phyloP scores from a whole-genome alignment of 2,888 invertebrate genomes.

The Carcina quercana region DNA sequence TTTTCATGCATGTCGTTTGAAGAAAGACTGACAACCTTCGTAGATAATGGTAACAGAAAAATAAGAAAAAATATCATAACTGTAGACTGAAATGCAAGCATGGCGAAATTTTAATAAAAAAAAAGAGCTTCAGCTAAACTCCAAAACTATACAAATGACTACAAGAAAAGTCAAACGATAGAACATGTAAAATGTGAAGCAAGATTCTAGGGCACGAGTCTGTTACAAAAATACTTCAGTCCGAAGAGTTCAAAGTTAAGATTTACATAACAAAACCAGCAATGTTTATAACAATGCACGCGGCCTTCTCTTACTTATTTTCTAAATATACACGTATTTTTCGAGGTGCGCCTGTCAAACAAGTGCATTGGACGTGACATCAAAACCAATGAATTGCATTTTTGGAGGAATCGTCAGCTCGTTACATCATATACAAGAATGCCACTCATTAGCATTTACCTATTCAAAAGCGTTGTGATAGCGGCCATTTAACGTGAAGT shows the following conservation, averaged over 20 bases:
- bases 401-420: constrained; percentile 3
- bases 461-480: constrained; percentile 7
- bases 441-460: constrained; percentile 5
- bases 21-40: too few relatives aligned
- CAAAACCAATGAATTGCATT: constrained; percentile 20
- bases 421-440: constrained; percentile 4
- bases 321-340: background rate
- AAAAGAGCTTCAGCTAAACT: too few relatives aligned
- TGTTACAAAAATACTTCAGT: background rate
- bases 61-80: too few relatives aligned
- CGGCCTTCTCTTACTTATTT: too few relatives aligned
- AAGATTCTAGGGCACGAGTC: constrained; percentile 1
- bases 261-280: constrained; percentile 2
- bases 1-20: too few relatives aligned
- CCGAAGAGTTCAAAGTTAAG: constrained; percentile 4
- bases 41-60: too few relatives aligned
- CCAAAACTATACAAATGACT: too few relatives aligned
- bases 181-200: too few relatives aligned
- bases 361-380: constrained; percentile 24
- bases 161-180: too few relatives aligned
- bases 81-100: too few relatives aligned
- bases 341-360: background rate
- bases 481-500: constrained; percentile 2
- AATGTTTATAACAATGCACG: background rate
- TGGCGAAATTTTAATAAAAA: too few relatives aligned